Percentiles rank a stretch among this genome's conserved stretches.
Conservation (phyloP, 2,113 vertebrate species). For the Pholis gunnellus region DNA sequence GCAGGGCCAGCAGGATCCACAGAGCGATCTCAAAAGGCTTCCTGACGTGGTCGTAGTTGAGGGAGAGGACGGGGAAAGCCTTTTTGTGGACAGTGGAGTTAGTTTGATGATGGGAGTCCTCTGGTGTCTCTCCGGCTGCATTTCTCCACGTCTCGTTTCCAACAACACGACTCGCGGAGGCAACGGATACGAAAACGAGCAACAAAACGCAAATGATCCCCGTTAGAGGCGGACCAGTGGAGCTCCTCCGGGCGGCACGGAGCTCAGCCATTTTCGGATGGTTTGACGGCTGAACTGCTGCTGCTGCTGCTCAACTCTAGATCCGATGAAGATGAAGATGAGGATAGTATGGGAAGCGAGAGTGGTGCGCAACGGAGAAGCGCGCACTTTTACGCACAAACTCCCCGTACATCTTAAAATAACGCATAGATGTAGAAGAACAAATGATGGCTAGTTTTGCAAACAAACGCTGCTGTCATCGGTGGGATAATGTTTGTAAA, state of each 20-base stretch:
- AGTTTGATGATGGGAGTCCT: background rate
- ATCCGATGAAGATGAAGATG: constrained; percentile 42
- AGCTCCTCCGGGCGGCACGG: background rate
- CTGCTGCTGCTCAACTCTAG: constrained; percentile 1
- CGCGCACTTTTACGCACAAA: constrained; percentile 57
- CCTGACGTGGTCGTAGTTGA: constrained; percentile 87
- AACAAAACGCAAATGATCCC: background rate
- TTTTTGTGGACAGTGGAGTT: constrained; percentile 76
- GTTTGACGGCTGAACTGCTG: background rate
- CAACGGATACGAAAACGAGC: background rate
- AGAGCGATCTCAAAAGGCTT: constrained; percentile 92
- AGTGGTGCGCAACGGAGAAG: constrained; percentile 18
- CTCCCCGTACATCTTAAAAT: constrained; percentile 14
- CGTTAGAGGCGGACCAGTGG: background rate
- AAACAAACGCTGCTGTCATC: background rate
- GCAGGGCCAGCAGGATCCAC: constrained; percentile 95
- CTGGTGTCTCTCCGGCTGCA: background rate
- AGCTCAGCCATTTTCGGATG: constrained; percentile 53
- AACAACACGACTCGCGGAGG: constrained; percentile 27
- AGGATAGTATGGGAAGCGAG: constrained; percentile 4
- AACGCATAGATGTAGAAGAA: background rate
- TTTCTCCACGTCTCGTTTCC: background rate
- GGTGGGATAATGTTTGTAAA: background rate
- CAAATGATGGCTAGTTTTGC: background rate
- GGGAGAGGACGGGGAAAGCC: constrained; percentile 89